Evolutionary conservation across 2,888 invertebrate species (phyloP).

Genomic region (Ligdia adustata): DNA sequence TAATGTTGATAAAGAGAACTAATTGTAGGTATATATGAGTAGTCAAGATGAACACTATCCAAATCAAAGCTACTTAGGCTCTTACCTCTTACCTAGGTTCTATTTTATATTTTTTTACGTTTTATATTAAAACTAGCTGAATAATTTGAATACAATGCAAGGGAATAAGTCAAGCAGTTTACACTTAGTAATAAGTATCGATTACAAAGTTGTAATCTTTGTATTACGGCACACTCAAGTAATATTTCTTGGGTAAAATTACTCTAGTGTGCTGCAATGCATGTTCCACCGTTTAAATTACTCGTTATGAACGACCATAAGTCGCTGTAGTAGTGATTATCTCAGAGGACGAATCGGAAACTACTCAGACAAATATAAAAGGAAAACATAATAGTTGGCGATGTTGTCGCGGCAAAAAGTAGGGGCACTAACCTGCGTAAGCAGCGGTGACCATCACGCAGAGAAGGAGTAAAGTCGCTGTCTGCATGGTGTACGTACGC

Average conservation of each 20-base stretch:
- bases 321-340: conserved; percentile 19
- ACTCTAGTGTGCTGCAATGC: too few species aligned
- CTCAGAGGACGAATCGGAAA: conserved; percentile 49
- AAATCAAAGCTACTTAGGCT: too few species aligned
- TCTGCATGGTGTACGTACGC: conserved; percentile 64
- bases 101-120: too few species aligned
- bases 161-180: too few species aligned
- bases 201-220: conserved; percentile 14
- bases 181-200: conserved; percentile 1
- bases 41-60: too few species aligned
- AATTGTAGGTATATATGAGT: too few species aligned
- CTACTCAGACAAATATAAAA: conserved; percentile 45
- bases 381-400: conserved; percentile 46
- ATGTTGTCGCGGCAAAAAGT: conserved; percentile 59
- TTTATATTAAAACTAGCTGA: too few species aligned
- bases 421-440: conserved; percentile 79
- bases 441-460: conserved; percentile 65
- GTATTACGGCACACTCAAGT: conserved; percentile 3
- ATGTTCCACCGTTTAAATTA: conserved; percentile 7
- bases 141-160: too few species aligned
- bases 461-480: conserved; percentile 61
- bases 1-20: too few species aligned
- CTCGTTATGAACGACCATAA: conserved; percentile 10
- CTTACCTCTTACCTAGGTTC: too few species aligned
- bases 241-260: conserved; percentile 7